These are phyloP conservation scores for Sibirionetta formosa DNA, from an alignment of 2,797 vertebrate genomes.

Conservation along the genomic window DNA sequence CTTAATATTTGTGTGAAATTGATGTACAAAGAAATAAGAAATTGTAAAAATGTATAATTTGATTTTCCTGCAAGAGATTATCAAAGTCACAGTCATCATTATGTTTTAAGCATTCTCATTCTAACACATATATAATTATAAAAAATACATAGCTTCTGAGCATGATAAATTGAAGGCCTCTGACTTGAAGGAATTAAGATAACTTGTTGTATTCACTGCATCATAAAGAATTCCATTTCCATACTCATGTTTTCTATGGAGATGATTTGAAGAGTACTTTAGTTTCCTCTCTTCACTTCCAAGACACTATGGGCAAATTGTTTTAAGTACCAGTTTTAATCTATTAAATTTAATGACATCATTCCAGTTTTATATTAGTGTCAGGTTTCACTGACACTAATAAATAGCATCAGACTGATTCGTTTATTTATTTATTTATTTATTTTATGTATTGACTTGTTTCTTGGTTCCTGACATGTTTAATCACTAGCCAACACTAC, in stretches of 20 bases:
- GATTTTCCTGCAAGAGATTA: neutral
- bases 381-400: neutral
- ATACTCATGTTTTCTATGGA: accelerated
- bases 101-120: neutral
- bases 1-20: neutral
- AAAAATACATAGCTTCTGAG: neutral
- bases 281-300: neutral
- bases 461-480: neutral
- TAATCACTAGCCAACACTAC: neutral
- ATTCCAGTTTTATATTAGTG: neutral
- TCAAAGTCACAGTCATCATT: neutral
- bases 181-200: neutral
- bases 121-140: neutral
- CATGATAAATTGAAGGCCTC: neutral
- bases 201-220: neutral
- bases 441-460: neutral
- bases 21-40: neutral
- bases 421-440: neutral
- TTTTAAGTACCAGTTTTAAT: neutral
- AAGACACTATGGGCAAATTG: neutral
- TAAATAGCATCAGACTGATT: neutral
- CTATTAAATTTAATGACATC: neutral
- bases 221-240: neutral
- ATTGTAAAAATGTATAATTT: neutral
- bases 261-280: neutral